phyloP scores from a whole-genome alignment of 2,113 vertebrate species.

The Pelobates fuscus region DNA sequence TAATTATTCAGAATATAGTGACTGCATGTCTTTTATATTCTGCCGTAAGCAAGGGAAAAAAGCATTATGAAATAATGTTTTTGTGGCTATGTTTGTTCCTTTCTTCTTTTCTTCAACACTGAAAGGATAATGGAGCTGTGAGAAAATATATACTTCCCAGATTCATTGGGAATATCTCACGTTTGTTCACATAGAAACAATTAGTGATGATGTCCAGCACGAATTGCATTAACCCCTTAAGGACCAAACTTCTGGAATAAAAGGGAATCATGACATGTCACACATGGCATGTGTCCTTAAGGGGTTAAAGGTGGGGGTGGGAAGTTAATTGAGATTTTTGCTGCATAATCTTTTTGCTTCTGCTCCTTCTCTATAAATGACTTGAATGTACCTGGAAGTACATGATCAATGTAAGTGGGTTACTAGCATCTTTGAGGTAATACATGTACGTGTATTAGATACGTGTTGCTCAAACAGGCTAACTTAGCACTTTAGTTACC shows the following conservation, averaged over 20 bases:
- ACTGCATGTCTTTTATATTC: conserved; percentile 10
- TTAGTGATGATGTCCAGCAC: conserved; percentile 7
- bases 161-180: background rate
- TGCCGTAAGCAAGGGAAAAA: conserved; percentile 6
- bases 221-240: no score
- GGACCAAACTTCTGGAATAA: no score
- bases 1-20: conserved; percentile 3
- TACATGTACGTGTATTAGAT: no score
- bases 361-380: no score
- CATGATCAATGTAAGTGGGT: background rate
- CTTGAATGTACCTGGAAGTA: background rate
- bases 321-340: conserved; percentile 4
- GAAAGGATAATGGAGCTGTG: conserved; percentile 19
- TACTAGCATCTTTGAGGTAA: no score
- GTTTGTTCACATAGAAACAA: background rate
- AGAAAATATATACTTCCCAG: conserved; percentile 2
- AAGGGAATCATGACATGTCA: no score
- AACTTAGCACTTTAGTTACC: no score
- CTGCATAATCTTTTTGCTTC: background rate
- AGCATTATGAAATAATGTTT: conserved; percentile 21
- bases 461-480: no score
- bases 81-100: background rate
- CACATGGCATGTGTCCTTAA: no score
- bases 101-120: conserved; percentile 7
- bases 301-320: no score